Evolutionary conservation across 2,113 vertebrate genomes (phyloP), one percentile per base, ranked within the genome.

Genomic region (Probosciger aterrimus): DNA sequence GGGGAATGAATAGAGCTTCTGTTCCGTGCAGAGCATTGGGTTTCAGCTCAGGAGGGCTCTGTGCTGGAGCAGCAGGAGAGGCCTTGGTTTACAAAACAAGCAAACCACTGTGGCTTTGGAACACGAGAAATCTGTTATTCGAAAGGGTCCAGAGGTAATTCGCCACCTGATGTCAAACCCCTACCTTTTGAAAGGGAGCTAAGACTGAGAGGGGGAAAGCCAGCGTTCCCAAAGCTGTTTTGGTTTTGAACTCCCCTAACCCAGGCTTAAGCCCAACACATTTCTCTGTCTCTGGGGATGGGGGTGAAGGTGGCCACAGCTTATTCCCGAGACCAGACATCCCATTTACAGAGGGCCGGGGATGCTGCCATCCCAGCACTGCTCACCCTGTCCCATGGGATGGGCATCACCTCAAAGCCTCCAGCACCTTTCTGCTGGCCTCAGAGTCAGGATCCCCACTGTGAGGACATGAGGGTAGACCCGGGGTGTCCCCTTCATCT

Each of bases 31-130:
- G 14, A 73, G 39, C 60, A 35, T 92, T 85, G 85, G 74, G 11
- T 94, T 93, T 88, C 82, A 71, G 90, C 7, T 2, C 1, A 0
- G 46, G 30, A 41, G 84, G 53, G 74, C 27, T 8, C 37, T 59
- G 82, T 4, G 28, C 73, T 47, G 86, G 71, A 91, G 71, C 88
- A 77, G 79, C 5, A 2, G 67, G 90, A 92, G 78, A 84, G 82
- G 70, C 75, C 41, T 88, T 53, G 94, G 44, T 80, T 85, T 74
- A 82, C 85, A 67, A 88, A 88, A 65, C 92, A 96, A 94, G 94
- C 63, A 25, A 92, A 90, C 59, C 82, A 14, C 88, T 62, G 75
- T 31, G 82, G 63, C n/a, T 69, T 9, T 18, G 9, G 49, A 62
- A 71, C 87, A 33, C 0, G 12, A 28, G 86, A 12, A 12, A 50